Percentiles rank a stretch among this genome's conserved stretches.
These are phyloP conservation scores for Cephus pulcher DNA, from an alignment of 2,888 invertebrate genomes.

Conservation along the genomic window DNA sequence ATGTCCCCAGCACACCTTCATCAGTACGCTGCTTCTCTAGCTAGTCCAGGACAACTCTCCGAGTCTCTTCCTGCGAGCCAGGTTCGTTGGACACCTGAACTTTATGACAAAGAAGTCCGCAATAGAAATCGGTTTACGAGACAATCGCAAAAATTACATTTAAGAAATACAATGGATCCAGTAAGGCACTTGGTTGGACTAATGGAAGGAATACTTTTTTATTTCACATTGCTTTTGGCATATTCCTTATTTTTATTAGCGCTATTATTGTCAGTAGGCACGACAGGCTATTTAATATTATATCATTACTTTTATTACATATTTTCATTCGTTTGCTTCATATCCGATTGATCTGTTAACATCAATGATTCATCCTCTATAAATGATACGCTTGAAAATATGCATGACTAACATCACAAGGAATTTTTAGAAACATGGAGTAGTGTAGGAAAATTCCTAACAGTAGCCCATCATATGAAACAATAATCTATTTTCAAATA, in stretches of 20 bases:
- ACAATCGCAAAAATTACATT: not conserved
- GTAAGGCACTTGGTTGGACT: not conserved
- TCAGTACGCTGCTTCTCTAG: slow-evolving; percentile 73
- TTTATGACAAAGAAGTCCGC: not conserved
- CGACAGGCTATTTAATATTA: not conserved
- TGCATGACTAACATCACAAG: not conserved
- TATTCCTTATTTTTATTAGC: not conserved
- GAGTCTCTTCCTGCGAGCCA: slow-evolving; percentile 86
- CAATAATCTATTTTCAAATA: not conserved
- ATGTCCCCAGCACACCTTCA: slow-evolving; percentile 90
- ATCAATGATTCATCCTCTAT: not conserved
- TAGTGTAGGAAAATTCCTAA: not conserved
- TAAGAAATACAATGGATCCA: not conserved
- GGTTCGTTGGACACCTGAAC: slow-evolving; percentile 69
- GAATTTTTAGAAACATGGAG: not conserved
- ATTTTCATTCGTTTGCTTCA: not conserved
- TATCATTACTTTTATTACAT: not conserved
- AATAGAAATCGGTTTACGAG: not conserved
- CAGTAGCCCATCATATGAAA: not conserved
- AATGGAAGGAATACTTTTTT: not conserved
- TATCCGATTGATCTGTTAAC: not conserved
- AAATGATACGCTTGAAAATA: not conserved
- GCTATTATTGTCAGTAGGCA: not conserved
- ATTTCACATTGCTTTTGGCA: not conserved
- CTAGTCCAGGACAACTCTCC: slow-evolving; percentile 72